Evolutionary conservation across 2,888 invertebrate species (phyloP), one percentile per base, ranked within the genome.

Genomic region (Teleiodes luculella): DNA sequence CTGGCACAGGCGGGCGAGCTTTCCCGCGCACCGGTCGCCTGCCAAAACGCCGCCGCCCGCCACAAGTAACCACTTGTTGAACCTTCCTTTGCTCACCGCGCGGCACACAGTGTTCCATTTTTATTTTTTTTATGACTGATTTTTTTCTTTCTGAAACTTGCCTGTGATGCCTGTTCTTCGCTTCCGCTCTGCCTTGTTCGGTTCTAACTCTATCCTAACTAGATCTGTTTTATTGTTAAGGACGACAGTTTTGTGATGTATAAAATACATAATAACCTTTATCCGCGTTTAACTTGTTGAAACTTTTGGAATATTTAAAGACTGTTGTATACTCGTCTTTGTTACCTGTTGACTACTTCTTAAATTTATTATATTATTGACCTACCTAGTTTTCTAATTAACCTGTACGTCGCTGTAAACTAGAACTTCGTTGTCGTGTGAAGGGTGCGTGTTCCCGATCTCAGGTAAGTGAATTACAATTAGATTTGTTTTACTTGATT

Each of bases 341-440:
- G 86, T 87, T 88, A 88, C 78, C 83, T 86, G 87, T 88, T 88
- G 79, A 85, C 83, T 87, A 85, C 78, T 83, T 75, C 81, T 79
- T 82, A 76, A 64, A 70, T 67, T n/a, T 75, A 67, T 66, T 77
- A 76, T 69, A 80, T 76, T 78, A 71, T n/a, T n/a, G n/a, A n/a
- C n/a, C n/a, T 80, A 82, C 73, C 69, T 71, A 66, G 70, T 75
- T 80, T 76, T 37, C 71, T 62, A 72, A 78, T 70, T 72, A 78
- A 77, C 72, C 68, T 69, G 62, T 68, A 64, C 82, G 78, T 71
- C 83, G 83, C 80, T 72, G 80, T 80, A 80, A 82, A 73, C n/a
- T 13, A 13, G 13, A 37, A 37, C 3, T n/a, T 64, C 65, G 52
- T 63, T 58, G 18, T 11, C 57, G 56, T 54, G 62, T 67, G 61